Base-by-base conservation (phyloP, 1,140 invertebrate genomes). In the Pseudomyrmex sp. region DNA sequence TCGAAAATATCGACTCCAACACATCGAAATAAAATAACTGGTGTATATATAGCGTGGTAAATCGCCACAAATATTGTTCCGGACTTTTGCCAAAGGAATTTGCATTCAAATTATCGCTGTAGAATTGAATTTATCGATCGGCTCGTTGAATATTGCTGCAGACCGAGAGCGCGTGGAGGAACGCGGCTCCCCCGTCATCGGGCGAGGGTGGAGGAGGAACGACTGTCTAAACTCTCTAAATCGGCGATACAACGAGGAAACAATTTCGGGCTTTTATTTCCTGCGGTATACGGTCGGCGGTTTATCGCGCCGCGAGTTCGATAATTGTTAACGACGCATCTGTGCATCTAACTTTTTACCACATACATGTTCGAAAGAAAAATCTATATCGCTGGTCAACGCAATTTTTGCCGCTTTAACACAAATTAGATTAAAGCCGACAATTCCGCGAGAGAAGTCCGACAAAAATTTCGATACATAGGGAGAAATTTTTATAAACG, bases 261-360 rank as follows among this genome's bases (percentile, higher is more conserved):
- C 82, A 69, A 84, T 68, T 83, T 83, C 52, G 82, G 35, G 73
- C 54, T 68, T 80, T 79, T 83, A 76, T 48, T 84, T 59, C 46
- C 54, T 54, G 82, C 18, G 82, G 82, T 84, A 35, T 35, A 35
- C 15, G 23, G 46, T 61, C 75, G 54, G 75, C 54, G 82, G 82
- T 84, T 83, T 69, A 80, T 77, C 62, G 73, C n/a, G 50, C 50
- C 82, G 26, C 65, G 15, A 61, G 13, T 69, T 56, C 75, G 13
- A 84, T 84, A 84, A 84, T 84, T 84, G 46, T 69, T 68, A 46
- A 59, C 54, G 63, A 66, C 15, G 82, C 54, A 63, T 59, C 74
- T 8, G 44, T 35, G 1, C 3, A 20, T 23, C 15, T 18, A 77
- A 70, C 76, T 80, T 72, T 52, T 50, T 66, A 44, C 3, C 26